Percentiles rank a stretch among this genome's conserved stretches.
phyloP scores from a whole-genome alignment of 2,797 vertebrate species.

The Falco novaeseelandiae region DNA sequence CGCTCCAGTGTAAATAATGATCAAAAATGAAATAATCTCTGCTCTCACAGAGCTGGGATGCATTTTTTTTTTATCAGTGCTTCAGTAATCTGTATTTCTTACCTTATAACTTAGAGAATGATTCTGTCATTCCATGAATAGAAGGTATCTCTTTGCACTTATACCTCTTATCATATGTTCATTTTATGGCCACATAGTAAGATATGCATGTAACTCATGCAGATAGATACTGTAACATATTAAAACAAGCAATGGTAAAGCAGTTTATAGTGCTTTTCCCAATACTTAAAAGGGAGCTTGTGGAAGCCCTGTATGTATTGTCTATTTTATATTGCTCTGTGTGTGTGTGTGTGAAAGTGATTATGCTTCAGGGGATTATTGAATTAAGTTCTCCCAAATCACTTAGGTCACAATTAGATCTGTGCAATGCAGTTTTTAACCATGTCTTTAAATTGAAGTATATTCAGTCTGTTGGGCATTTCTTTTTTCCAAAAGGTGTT shows the following conservation, averaged over 20 bases:
- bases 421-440: background rate
- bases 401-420: background rate
- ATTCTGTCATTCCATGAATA: background rate
- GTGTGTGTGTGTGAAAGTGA: background rate
- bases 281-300: background rate
- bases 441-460: background rate
- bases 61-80: background rate
- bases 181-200: background rate
- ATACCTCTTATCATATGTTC: background rate
- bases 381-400: background rate
- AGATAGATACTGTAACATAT: background rate
- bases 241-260: background rate
- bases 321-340: background rate
- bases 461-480: background rate
- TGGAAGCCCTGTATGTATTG: background rate
- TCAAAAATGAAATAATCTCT: background rate
- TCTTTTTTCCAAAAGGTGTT: background rate
- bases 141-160: background rate
- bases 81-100: background rate
- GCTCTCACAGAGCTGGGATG: background rate
- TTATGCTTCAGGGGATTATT: background rate
- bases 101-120: background rate
- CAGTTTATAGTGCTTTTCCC: background rate
- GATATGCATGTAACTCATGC: background rate
- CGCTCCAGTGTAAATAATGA: background rate